Conservation (phyloP, 2,888 invertebrate genomes). For the Eupithecia dodoneata region DNA sequence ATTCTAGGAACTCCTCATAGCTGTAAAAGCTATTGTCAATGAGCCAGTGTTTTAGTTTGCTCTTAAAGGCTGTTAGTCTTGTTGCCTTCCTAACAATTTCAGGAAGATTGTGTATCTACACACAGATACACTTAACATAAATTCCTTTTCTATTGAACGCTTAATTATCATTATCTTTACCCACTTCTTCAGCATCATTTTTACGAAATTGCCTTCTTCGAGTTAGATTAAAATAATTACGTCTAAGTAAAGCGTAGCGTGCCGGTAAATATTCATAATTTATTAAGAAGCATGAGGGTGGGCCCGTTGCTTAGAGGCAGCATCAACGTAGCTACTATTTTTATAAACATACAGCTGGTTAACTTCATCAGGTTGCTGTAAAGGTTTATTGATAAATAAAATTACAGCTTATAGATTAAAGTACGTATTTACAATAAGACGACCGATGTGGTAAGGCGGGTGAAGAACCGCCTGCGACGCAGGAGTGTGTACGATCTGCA, state of each 20-base stretch:
- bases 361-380: background rate
- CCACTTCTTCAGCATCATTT: constrained; percentile 69
- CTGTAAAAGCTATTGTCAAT: too few species aligned
- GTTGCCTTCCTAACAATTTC: too few species aligned
- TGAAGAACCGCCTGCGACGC: too few species aligned
- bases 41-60: too few species aligned
- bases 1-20: too few species aligned
- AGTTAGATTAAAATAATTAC: constrained; percentile 79
- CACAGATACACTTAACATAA: background rate
- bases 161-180: constrained; percentile 29
- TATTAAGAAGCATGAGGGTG: constrained; percentile 75
- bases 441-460: too few species aligned
- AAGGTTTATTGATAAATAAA: background rate
- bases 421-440: background rate
- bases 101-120: background rate
- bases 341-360: background rate
- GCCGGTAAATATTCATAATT: constrained; percentile 80
- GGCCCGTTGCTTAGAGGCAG: background rate
- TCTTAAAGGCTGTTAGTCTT: too few species aligned
- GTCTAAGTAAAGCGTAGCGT: constrained; percentile 70
- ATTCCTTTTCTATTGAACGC: background rate
- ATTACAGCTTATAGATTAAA: background rate
- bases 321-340: background rate
- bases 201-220: constrained; percentile 68
- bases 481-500: too few species aligned